Conservation (phyloP, 2,888 invertebrate genomes). For the Lycia hirtaria region DNA sequence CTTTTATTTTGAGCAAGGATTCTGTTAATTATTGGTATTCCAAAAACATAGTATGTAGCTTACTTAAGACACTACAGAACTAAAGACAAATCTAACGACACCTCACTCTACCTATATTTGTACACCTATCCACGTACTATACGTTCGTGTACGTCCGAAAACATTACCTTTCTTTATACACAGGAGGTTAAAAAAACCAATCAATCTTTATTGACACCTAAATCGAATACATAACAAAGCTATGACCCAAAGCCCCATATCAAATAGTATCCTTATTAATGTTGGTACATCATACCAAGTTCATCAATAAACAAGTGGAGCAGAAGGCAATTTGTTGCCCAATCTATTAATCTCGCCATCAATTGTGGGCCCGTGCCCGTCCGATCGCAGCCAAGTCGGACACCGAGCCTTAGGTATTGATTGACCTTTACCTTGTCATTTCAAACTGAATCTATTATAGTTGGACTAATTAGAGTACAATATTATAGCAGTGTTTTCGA, state of each 20-base stretch:
- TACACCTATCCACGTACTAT: too few species aligned
- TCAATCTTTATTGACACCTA: not conserved
- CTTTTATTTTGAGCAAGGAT: too few species aligned
- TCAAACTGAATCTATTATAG: conserved; percentile 3
- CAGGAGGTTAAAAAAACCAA: not conserved
- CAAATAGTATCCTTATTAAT: conserved; percentile 6
- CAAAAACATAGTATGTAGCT: too few species aligned
- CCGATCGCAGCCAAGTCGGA: conserved; percentile 22
- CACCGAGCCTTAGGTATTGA: conserved; percentile 25
- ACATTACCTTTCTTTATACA: too few species aligned
- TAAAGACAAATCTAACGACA: too few species aligned
- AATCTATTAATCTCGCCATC: conserved; percentile 43
- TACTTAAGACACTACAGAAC: too few species aligned
- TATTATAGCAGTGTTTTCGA: too few species aligned
- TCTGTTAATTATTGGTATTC: too few species aligned
- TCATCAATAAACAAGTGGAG: conserved; percentile 25
- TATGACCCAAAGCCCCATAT: not conserved
- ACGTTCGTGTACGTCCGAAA: too few species aligned
- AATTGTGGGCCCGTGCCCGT: conserved; percentile 35
- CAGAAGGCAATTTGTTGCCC: conserved; percentile 31
- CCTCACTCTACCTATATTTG: too few species aligned
- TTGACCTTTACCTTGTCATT: conserved; percentile 14
- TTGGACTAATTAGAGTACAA: not conserved
- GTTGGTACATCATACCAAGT: conserved; percentile 8
- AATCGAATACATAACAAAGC: not conserved